Evolutionary conservation across 64 coral and sea anemone genomes (phyloP), one percentile per base, ranked within the genome.

Genomic region (Dendronephthya gigantea): DNA sequence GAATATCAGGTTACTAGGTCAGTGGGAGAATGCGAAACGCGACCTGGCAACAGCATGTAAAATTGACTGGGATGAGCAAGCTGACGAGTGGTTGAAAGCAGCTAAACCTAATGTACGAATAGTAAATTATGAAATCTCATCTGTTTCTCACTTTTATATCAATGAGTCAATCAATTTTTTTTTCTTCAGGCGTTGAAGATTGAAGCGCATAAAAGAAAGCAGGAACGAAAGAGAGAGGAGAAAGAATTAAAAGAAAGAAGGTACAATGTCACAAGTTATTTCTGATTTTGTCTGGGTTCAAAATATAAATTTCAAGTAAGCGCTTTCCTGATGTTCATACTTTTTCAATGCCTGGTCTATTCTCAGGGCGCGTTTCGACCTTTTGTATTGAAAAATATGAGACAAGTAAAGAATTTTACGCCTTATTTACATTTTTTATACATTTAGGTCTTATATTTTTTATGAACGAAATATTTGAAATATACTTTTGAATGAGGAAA

Each of bases 31-130:
- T 38, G 89, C 95, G 15, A 52, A 75, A 19, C 87, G 88, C 39
- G 95, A 98, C 83, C 50, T 98, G 15, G 59, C 65, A 5, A 76
- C 86, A 49, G 95, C 95, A 22, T 91, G 89, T 33, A 98, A 90
- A 56, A 84, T 98, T 76, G 95, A 98, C 25, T 98, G 85, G 84
- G 95, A 98, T 85, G 92, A 98, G 13, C 87, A 93, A 90, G 87
- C 89, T 41, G 89, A 98, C 59, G 92, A 98, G 39, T 98, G 95
- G 95, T 88, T 98, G 7, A 93, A 93, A 43, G 83, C 87, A 45
- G 95, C 93, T 10, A 82, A 83, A 49, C 82, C 92, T 66, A 98
- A 98, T 84, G 95, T 98, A 82, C 35, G 89, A 3, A 35, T 22
- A 69, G 17, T 17, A 7, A 10, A 86, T 39, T 37, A 16, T 72